These are phyloP conservation scores for Typhlichthys subterraneus DNA, from an alignment of 2,797 vertebrate genomes.

Conservation along the genomic window DNA sequence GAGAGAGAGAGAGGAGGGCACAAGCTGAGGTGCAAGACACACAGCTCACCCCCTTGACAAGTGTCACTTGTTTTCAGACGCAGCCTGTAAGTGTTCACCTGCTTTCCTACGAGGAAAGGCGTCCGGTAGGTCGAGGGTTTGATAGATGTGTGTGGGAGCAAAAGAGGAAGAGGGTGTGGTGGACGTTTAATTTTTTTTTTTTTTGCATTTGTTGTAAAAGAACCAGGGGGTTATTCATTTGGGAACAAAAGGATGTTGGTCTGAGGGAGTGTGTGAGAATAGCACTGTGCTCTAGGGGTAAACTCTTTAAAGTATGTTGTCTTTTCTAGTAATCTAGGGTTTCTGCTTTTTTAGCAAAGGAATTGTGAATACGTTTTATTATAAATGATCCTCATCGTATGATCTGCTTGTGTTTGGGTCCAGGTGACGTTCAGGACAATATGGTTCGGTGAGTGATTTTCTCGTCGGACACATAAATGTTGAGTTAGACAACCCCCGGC, in stretches of 20 bases:
- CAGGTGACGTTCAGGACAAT: conserved; percentile 58
- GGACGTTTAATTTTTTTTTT: conserved; percentile 16
- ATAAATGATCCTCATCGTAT: conserved; percentile 30
- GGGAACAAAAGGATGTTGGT: background rate
- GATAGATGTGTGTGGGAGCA: conserved; percentile 4
- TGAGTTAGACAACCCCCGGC: conserved; percentile 26
- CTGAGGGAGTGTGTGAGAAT: background rate
- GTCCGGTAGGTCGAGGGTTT: conserved; percentile 20
- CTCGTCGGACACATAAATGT: conserved; percentile 4
- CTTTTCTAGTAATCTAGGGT: background rate
- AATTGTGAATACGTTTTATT: conserved; percentile 41
- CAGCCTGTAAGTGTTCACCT: conserved; percentile 64
- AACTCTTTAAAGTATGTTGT: background rate
- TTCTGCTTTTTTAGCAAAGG: background rate
- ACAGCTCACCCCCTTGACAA: conserved; percentile 23
- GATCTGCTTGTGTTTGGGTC: conserved; percentile 49
- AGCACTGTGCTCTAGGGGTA: too few species aligned
- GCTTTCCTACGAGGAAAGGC: conserved; percentile 48
- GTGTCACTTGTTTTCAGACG: conserved; percentile 62
- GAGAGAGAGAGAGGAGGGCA: conserved; percentile 47
- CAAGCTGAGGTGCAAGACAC: conserved; percentile 39
- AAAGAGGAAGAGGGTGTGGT: conserved; percentile 10
- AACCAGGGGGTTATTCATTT: background rate
- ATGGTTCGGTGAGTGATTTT: conserved; percentile 82
- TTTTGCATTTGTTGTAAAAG: conserved; percentile 14